Conservation (phyloP, 2,113 vertebrate genomes). For the Leptodactylus fuscus region DNA sequence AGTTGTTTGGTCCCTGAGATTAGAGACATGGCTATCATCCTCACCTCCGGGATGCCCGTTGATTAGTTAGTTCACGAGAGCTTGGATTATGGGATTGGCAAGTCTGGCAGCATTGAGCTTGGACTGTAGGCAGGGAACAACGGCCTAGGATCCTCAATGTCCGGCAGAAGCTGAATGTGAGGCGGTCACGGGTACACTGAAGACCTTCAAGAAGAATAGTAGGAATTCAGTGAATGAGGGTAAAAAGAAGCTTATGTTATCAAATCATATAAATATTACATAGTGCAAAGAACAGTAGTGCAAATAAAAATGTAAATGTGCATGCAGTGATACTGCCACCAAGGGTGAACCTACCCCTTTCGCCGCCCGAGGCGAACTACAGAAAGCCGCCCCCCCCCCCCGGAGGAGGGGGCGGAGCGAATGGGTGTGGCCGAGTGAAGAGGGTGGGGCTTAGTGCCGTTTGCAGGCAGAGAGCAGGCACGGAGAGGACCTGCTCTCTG, state of each 20-base stretch:
- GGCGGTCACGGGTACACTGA: conserved; percentile 79
- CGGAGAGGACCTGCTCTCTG: too few species aligned
- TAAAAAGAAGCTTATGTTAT: not conserved
- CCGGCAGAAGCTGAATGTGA: conserved; percentile 84
- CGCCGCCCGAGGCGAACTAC: too few species aligned
- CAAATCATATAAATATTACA: not conserved
- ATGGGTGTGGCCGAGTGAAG: too few species aligned
- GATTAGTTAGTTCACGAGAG: conserved; percentile 64
- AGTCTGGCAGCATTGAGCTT: conserved; percentile 84
- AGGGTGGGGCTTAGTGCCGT: too few species aligned
- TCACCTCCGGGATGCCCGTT: conserved; percentile 73
- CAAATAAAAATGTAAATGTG: not conserved
- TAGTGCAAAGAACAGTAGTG: not conserved
- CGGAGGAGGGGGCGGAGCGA: too few species aligned
- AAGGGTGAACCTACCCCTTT: too few species aligned
- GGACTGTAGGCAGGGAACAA: conserved; percentile 79
- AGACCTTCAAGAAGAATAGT: conserved; percentile 65
- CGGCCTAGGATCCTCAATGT: conserved; percentile 83
- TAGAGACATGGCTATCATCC: not conserved
- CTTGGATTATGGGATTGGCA: conserved; percentile 68
- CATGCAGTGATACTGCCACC: not conserved
- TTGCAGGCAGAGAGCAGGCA: too few species aligned
- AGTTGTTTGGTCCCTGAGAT: not conserved
- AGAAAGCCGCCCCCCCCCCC: too few species aligned
- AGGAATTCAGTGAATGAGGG: not conserved